A percentile compares a stretch with the other conserved stretches of the same genome.
phyloP scores from a whole-genome alignment of 2,888 invertebrate genomes.

The Salpingus planirostris region DNA sequence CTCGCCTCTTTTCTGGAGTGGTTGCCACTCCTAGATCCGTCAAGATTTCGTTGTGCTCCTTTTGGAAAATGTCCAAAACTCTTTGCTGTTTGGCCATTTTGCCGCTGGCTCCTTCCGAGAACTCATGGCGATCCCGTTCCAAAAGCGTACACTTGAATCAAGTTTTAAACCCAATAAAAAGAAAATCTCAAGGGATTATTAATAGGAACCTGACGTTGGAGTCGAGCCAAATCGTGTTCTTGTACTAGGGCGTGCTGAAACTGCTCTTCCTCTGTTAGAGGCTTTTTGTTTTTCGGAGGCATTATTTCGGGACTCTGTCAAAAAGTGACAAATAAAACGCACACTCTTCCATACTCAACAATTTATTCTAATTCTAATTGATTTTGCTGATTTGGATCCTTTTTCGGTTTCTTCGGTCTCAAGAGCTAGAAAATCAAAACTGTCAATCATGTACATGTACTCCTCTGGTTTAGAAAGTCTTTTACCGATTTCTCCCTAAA shows the following conservation, averaged over 20 bases:
- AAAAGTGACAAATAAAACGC: too few relatives aligned
- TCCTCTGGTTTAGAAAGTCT: too few relatives aligned
- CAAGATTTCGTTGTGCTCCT: slow-evolving; percentile 55
- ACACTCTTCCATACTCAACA: too few relatives aligned
- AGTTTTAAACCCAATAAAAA: too few relatives aligned
- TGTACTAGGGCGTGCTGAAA: slow-evolving; percentile 66
- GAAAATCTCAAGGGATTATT: too few relatives aligned
- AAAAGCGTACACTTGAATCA: slow-evolving; percentile 14
- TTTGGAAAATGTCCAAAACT: slow-evolving; percentile 51
- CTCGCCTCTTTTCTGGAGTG: slow-evolving; percentile 48
- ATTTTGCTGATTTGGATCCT: too few relatives aligned
- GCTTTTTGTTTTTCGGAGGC: slow-evolving; percentile 19
- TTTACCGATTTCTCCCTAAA: slow-evolving; percentile 34
- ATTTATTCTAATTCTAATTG: not conserved
- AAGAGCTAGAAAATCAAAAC: too few relatives aligned
- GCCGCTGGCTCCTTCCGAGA: slow-evolving; percentile 29
- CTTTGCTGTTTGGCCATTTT: slow-evolving; percentile 53
- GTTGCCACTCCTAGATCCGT: slow-evolving; percentile 52
- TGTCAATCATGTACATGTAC: too few relatives aligned
- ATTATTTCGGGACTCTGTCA: too few relatives aligned
- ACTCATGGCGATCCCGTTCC: slow-evolving; percentile 1
- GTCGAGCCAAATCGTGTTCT: slow-evolving; percentile 65
- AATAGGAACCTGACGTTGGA: slow-evolving; percentile 59
- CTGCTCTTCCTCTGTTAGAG: slow-evolving; percentile 45
- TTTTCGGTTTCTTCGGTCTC: too few relatives aligned